Percentiles rank a stretch among this genome's conserved stretches.
These are phyloP conservation scores for Microcebus tavaratra DNA, from an alignment of 2,113 vertebrate species.

Conservation along the genomic window DNA sequence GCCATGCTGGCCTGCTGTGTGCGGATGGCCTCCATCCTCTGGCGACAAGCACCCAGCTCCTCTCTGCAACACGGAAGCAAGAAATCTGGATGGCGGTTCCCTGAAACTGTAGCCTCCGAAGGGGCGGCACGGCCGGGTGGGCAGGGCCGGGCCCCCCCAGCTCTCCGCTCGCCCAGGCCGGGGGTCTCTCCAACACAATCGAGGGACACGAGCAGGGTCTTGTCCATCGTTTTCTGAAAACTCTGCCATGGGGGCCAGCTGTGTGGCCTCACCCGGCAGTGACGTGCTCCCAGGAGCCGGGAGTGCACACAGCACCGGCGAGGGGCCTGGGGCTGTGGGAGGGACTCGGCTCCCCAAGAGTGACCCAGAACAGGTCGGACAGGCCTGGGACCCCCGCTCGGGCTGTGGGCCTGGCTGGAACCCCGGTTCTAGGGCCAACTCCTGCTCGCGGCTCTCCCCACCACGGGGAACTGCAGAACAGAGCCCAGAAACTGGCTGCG, in stretches of 20 bases:
- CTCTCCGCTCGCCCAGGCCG: background rate
- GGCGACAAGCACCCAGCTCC: constrained; percentile 84
- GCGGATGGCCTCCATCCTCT: constrained; percentile 80
- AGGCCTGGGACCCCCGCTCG: accelerated
- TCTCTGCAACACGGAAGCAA: constrained; percentile 74
- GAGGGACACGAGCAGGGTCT: accelerated
- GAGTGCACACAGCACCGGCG: accelerated
- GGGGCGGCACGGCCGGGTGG: accelerated
- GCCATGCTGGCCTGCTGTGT: constrained; percentile 84
- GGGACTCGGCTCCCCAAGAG: accelerated
- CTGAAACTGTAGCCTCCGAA: too few relatives aligned
- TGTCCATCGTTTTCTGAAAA: background rate
- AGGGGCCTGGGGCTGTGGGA: background rate
- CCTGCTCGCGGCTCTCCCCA: too few relatives aligned
- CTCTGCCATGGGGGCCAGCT: background rate
- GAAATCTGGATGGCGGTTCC: accelerated
- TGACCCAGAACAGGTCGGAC: accelerated
- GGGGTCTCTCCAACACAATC: background rate
- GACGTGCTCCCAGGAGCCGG: background rate
- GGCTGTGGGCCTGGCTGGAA: accelerated
- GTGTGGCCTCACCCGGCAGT: background rate
- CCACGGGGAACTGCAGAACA: too few relatives aligned
- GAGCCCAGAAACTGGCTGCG: too few relatives aligned
- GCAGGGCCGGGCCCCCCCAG: background rate
- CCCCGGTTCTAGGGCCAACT: accelerated